Evolutionary conservation across 2,113 vertebrate genomes (phyloP).

Genomic region (Pygoscelis adeliae): DNA sequence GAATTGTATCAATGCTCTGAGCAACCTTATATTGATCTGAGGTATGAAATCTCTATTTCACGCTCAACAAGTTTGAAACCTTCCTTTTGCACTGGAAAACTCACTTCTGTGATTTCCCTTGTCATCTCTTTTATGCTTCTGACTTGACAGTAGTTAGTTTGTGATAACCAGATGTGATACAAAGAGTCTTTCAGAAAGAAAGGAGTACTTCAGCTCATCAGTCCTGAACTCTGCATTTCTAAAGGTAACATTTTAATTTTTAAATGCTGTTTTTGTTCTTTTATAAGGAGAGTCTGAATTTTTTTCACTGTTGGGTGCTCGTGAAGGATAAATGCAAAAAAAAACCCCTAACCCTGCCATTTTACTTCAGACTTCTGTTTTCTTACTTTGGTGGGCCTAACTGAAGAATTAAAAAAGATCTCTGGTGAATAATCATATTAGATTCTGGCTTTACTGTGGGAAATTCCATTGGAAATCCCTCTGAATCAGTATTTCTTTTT

Average conservation of each 20-base stretch:
- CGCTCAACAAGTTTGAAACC: not conserved
- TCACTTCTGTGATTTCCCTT: not conserved
- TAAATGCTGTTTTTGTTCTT: not conserved
- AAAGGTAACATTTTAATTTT: not conserved
- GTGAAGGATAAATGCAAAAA: not conserved
- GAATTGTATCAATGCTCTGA: not conserved
- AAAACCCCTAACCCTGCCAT: rapidly evolving
- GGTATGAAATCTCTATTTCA: not conserved
- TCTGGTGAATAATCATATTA: not conserved
- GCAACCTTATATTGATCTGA: not conserved
- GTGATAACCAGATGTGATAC: not conserved
- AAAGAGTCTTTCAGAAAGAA: not conserved
- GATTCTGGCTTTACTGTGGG: not conserved
- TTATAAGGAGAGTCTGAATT: not conserved
- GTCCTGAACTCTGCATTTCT: not conserved
- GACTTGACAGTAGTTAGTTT: not conserved
- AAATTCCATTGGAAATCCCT: not conserved
- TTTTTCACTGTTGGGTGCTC: not conserved
- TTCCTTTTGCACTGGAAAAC: not conserved
- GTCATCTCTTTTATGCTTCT: not conserved
- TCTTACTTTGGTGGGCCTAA: not conserved
- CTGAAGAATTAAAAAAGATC: not conserved
- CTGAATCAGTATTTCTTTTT: not conserved
- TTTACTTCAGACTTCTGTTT: not conserved
- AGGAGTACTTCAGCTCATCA: not conserved